phyloP scores from a whole-genome alignment of 2,113 vertebrate genomes.

The Cichladusa arquata region DNA sequence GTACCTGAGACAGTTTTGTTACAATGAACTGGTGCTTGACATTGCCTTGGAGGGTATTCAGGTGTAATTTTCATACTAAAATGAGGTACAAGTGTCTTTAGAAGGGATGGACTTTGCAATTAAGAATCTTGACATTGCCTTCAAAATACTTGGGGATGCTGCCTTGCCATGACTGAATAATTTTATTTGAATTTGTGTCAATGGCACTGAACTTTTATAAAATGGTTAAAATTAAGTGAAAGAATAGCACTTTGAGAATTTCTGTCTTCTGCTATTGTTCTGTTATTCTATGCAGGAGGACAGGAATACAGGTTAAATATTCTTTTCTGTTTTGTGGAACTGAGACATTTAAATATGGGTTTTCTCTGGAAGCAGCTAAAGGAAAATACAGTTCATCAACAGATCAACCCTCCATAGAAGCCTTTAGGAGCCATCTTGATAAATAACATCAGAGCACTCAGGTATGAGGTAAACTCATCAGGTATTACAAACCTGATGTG shows the following conservation, averaged over 20 bases:
- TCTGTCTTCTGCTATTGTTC: not conserved
- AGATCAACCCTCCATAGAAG: not conserved
- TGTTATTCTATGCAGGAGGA: not conserved
- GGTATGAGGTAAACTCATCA: no score
- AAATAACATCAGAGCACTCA: not conserved
- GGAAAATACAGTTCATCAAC: not conserved
- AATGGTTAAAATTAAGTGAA: not conserved
- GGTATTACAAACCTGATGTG: not conserved
- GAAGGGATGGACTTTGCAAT: not conserved
- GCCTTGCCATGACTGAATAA: not conserved
- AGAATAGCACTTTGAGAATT: not conserved
- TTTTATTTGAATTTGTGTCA: not conserved
- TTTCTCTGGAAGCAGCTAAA: not conserved
- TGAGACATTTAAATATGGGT: not conserved
- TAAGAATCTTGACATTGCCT: not conserved
- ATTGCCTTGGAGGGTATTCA: not conserved
- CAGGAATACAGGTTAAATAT: not conserved
- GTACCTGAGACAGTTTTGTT: not conserved
- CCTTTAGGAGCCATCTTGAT: not conserved
- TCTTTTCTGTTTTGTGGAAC: not conserved
- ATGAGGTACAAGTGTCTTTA: not conserved
- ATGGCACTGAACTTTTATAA: not conserved
- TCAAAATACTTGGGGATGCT: not conserved
- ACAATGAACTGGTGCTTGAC: not conserved
- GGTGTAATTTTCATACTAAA: not conserved